Base-by-base conservation (phyloP, 1,140 invertebrate species). In the Pseudobourletiella spinata region DNA sequence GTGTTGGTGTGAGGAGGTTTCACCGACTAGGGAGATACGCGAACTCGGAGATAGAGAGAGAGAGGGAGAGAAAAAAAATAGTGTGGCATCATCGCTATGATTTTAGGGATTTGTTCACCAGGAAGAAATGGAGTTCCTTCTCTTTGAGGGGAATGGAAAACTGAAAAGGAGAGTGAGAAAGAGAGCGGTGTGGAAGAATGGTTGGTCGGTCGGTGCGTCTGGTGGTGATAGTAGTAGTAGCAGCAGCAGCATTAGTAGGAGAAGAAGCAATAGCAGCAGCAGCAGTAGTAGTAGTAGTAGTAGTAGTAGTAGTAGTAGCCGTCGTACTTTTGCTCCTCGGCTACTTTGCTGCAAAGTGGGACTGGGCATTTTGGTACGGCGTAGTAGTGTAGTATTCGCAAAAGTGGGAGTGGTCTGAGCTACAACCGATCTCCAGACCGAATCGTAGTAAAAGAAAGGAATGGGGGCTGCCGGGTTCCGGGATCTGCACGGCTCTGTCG, bases 361-460 rank as follows among this genome's bases (percentile, higher is more conserved):
- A 57, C 20, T 26, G 22, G 52, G 50, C 14, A 6, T 11, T 48
- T 39, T 55, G 52, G 52, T 55, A 39, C 32, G 52, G 61, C 55
- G 61, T 63, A 58, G 61, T 63, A 58, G 61, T 46, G 61, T 63
- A 58, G 61, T 63, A 58, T 58, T 63, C 32, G 55, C 46, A 39
- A 61, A 52, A 62, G 44, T 39, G 56, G 64, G 64, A 28, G 64
- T 52, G 54, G 64, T 59, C 39, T 44, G 20, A 52, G 29, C 52
- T 65, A 65, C 64, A 65, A 65, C 64, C 55, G 59, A 62, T 61
- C 55, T 57, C 55, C 50, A 65, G 58, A 61, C 59, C 63, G 63
- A 64, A 64, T 64, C 63, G 63, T 65, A 61, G 64, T 65, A 61
- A 65, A 65, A 61, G 55, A 52, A 61, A 42, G 30, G 60, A 62